Percentiles rank a stretch among this genome's conserved stretches.
Conservation (phyloP, 2,113 vertebrate species). For the Circaetus cinerascens region DNA sequence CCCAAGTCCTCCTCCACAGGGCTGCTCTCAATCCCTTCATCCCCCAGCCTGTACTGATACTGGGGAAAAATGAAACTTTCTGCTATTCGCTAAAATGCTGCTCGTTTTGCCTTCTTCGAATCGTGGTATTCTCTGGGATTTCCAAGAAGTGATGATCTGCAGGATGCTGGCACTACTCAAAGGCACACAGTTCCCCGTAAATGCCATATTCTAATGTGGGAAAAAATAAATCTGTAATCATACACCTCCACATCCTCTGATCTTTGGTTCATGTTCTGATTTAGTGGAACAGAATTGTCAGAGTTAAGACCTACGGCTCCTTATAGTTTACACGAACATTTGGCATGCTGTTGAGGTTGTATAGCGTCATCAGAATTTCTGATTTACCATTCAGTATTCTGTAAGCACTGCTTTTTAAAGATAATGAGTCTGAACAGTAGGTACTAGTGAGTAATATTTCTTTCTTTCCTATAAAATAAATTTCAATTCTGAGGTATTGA, state of each 20-base stretch:
- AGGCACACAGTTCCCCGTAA: background rate
- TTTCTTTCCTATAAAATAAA: background rate
- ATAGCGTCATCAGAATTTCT: background rate
- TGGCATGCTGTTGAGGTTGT: background rate
- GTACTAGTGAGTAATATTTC: background rate
- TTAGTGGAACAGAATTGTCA: background rate
- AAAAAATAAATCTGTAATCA: background rate
- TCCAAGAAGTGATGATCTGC: background rate
- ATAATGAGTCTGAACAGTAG: background rate
- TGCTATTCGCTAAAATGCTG: background rate
- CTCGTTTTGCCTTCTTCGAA: background rate
- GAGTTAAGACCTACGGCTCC: background rate
- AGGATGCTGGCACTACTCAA: background rate
- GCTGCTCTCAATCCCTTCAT: background rate
- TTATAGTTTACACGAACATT: background rate
- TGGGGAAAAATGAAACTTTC: background rate
- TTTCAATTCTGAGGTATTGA: background rate
- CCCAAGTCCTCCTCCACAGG: background rate
- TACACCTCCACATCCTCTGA: background rate
- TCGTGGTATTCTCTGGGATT: background rate
- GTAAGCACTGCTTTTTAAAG: background rate
- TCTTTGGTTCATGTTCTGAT: background rate
- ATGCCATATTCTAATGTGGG: background rate
- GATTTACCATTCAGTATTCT: background rate
- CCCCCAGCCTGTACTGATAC: background rate